Evolutionary conservation across 1,140 invertebrate species (phyloP), one percentile per base, ranked within the genome.

Genomic region (Apocrypta bakeri): DNA sequence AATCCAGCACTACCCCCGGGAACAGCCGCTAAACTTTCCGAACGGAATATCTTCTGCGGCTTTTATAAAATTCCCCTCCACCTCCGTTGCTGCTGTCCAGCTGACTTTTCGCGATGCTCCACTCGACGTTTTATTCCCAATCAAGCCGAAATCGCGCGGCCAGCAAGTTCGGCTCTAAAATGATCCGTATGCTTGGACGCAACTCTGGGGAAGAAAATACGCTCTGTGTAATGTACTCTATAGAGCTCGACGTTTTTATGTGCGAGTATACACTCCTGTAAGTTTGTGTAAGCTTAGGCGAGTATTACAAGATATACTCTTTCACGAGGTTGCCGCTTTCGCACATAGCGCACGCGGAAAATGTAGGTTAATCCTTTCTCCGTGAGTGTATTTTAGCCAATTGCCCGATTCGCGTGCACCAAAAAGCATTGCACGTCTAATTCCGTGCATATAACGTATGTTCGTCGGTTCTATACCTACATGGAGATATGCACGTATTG

Each of bases 291-390:
- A n/a, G n/a, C n/a, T n/a, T n/a, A 61, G 21, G 21, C 21, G 21
- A 56, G 33, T 9, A 9, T 37, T 37, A 37, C 9, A 37, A 9
- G 33, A 37, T 17, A 21, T 6, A 56, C 17, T 56, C 3, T 56
- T 21, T 56, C 48, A 7, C 76, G 82, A 85, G 82, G 82, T 84
- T 84, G 76, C 79, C 81, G 83, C 85, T 84, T 85, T 86, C 84
- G 81, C 81, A 84, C 82, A 84, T 84, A 72, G 82, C 76, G 68
- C 66, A 7, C 77, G 73, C 85, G 37, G 66, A 66, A 81, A 79
- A 86, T 84, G 71, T 86, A 83, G 85, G 85, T 86, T 86, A 86
- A 84, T 86, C 81, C 77, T 72, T 79, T 83, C 77, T 79, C 71
- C 71, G 75, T 63, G 77, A 80, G 84, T 69, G 75, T 77, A 69